phyloP scores from a whole-genome alignment of 2,888 invertebrate species.

The Oscheius onirici region DNA sequence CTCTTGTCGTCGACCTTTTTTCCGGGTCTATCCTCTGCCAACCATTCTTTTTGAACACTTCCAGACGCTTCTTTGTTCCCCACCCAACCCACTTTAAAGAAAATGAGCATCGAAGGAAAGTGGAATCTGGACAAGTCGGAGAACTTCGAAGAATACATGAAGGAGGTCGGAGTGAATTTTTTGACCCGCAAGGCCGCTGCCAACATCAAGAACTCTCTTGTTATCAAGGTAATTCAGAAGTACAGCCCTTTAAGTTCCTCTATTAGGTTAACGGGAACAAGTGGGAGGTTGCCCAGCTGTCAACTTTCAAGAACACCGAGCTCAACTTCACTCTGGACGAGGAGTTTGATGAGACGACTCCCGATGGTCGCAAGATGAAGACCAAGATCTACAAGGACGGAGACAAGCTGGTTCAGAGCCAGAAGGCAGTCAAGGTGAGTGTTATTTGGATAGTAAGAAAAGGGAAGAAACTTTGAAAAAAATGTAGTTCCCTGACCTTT shows the following conservation, averaged over 20 bases:
- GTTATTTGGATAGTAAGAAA: background rate
- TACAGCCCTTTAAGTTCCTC: background rate
- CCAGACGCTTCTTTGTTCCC: background rate
- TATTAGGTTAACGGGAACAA: conserved; percentile 43
- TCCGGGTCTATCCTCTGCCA: background rate
- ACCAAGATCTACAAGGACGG: conserved; percentile 46
- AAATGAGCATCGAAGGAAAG: conserved; percentile 46
- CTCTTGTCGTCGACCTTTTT: conserved; percentile 13
- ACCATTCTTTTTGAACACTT: background rate
- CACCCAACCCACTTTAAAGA: conserved; percentile 14
- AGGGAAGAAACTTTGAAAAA: no score
- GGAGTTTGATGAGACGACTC: conserved; percentile 61
- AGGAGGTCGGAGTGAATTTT: conserved; percentile 58
- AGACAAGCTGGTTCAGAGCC: conserved; percentile 56
- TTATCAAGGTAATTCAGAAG: conserved; percentile 46
- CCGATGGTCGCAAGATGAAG: conserved; percentile 57
- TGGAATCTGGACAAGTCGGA: conserved; percentile 54
- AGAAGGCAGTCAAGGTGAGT: conserved; percentile 49
- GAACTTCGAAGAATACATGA: conserved; percentile 54
- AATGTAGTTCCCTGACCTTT: no score
- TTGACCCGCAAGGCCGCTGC: conserved; percentile 61
- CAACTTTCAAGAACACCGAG: conserved; percentile 61
- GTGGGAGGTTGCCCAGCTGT: conserved; percentile 50
- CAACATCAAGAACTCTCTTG: conserved; percentile 57
- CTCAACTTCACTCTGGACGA: conserved; percentile 48